Evolutionary conservation across 2,797 vertebrate genomes (phyloP).

Genomic region (Helarctos malayanus): DNA sequence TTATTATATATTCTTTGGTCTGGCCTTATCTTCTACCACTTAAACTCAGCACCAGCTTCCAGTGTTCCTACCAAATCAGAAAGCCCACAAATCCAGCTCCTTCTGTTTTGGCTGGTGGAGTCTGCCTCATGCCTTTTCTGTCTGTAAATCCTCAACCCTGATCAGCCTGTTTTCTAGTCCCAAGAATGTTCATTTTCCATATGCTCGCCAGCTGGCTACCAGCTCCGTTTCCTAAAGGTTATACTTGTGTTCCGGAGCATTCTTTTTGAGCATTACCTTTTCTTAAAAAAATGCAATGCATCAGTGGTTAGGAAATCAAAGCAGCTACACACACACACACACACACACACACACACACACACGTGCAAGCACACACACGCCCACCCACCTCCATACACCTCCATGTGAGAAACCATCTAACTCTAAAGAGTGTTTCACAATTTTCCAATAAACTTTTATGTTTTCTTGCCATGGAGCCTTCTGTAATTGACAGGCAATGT

Average conservation of each 20-base stretch:
- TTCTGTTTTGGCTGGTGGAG: slow-evolving; percentile 51
- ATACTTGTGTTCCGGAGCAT: slow-evolving; percentile 63
- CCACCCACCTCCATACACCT: not conserved
- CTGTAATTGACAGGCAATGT: not conserved
- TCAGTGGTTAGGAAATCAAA: slow-evolving; percentile 71
- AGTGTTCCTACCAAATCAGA: not conserved
- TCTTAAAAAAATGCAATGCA: slow-evolving; percentile 61
- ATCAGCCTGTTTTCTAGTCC: slow-evolving; percentile 21
- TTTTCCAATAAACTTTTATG: slow-evolving; percentile 50
- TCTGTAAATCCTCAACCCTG: slow-evolving; percentile 46
- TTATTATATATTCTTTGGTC: not conserved
- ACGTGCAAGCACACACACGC: not conserved
- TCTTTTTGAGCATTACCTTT: slow-evolving; percentile 73
- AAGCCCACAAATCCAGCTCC: not conserved
- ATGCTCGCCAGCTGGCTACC: slow-evolving; percentile 73
- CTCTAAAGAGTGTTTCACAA: not conserved
- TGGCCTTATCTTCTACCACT: not conserved
- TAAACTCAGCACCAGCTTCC: not conserved
- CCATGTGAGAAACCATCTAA: not conserved
- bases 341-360: not conserved
- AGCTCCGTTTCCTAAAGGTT: slow-evolving; percentile 68
- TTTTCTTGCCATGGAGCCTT: not conserved
- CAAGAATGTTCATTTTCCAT: slow-evolving; percentile 63
- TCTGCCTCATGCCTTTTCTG: slow-evolving; percentile 27
- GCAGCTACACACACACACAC: not conserved